phyloP scores from a whole-genome alignment of 2,888 invertebrate genomes.

The Aleiodes testaceus region DNA sequence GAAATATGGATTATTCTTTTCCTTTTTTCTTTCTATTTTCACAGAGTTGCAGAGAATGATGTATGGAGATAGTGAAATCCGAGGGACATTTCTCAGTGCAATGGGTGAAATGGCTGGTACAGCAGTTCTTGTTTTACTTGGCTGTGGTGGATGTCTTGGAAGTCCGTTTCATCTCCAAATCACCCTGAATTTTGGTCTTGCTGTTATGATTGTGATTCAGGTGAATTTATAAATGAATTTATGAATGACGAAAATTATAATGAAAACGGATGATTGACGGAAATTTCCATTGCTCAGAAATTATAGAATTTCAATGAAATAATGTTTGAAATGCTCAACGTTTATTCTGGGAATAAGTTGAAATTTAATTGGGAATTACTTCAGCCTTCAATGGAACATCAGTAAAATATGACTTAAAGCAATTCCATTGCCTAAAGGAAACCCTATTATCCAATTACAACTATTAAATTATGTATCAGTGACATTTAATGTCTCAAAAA shows the following conservation, averaged over 20 bases:
- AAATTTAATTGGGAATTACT: too few relatives aligned
- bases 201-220: conserved; percentile 70
- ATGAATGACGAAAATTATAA: not conserved
- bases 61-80: conserved; percentile 56
- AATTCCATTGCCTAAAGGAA: too few relatives aligned
- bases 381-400: too few relatives aligned
- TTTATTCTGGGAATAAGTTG: too few relatives aligned
- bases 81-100: conserved; percentile 59
- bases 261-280: too few relatives aligned
- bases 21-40: conserved; percentile 36
- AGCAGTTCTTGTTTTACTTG: conserved; percentile 66
- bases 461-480: too few relatives aligned
- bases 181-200: conserved; percentile 68
- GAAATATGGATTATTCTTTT: conserved; percentile 5
- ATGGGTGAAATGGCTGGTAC: conserved; percentile 70
- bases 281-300: not conserved
- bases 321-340: too few relatives aligned
- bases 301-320: not conserved
- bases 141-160: conserved; percentile 68
- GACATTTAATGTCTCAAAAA: too few relatives aligned
- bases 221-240: conserved; percentile 56
- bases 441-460: too few relatives aligned
- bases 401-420: too few relatives aligned
- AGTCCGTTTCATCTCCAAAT: conserved; percentile 63
- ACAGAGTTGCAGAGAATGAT: conserved; percentile 58